These are phyloP conservation scores for Scrobipalpa costella DNA, from an alignment of 2,888 invertebrate genomes.

Conservation along the genomic window DNA sequence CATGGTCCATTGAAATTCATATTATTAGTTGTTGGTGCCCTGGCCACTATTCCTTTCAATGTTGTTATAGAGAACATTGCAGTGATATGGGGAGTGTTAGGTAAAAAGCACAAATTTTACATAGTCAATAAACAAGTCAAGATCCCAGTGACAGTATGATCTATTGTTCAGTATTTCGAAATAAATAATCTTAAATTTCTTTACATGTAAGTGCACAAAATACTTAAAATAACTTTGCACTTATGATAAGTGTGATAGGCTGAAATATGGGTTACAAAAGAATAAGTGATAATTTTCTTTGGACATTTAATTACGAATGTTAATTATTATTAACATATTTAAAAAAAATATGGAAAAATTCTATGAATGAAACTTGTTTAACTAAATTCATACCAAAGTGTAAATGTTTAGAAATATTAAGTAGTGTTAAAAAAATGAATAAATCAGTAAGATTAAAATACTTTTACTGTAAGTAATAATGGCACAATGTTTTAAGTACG, in stretches of 20 bases:
- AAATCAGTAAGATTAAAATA: not conserved
- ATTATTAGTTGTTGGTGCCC: conserved; percentile 91
- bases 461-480: not conserved
- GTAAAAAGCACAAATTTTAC: conserved; percentile 98
- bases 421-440: not conserved
- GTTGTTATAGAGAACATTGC: conserved; percentile 96
- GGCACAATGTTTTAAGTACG: conserved; percentile 1
- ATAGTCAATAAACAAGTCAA: conserved; percentile 96
- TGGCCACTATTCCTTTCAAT: conserved; percentile 96
- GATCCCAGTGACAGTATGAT: conserved; percentile 84
- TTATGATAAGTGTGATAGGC: conserved; percentile 39
- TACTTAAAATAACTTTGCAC: conserved; percentile 57
- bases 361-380: no score
- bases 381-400: conserved; percentile 39
- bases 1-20: conserved; percentile 90
- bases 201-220: conserved; percentile 63
- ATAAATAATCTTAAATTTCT: conserved; percentile 42
- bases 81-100: conserved; percentile 96
- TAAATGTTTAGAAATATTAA: conserved; percentile 30
- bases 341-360: no score
- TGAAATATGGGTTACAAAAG: not conserved
- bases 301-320: no score
- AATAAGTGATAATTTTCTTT: no score
- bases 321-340: no score
- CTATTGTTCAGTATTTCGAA: conserved; percentile 37